phyloP scores from a whole-genome alignment of 2,113 vertebrate genomes.

The Epinephelus cyanopodus region DNA sequence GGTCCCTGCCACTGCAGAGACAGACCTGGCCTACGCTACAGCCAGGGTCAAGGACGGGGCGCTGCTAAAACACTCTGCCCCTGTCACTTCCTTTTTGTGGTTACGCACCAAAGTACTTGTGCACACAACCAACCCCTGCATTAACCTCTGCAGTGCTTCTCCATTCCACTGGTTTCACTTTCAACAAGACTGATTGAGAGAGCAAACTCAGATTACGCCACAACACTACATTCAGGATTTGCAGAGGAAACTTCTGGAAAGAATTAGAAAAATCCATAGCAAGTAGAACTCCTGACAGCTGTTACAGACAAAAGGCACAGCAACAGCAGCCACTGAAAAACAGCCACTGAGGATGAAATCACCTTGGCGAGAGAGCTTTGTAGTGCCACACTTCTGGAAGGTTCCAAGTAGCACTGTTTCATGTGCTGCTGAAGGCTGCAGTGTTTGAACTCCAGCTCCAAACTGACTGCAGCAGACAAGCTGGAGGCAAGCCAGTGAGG shows the following conservation, averaged over 20 bases:
- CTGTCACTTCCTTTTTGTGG: conserved; percentile 53
- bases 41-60: conserved; percentile 66
- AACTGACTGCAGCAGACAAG: conserved; percentile 78
- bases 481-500: conserved; percentile 76
- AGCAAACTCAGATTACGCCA: conserved; percentile 41
- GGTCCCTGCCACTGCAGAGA: conserved; percentile 75
- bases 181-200: conserved; percentile 31
- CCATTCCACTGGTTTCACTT: conserved; percentile 41
- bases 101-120: conserved; percentile 14
- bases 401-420: conserved; percentile 57
- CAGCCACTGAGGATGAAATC: conserved; percentile 43
- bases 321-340: conserved; percentile 10
- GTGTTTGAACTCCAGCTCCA: conserved; percentile 72
- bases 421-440: conserved; percentile 72
- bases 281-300: conserved; percentile 43
- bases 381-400: conserved; percentile 68
- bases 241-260: conserved; percentile 49
- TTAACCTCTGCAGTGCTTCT: conserved; percentile 40
- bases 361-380: conserved; percentile 28
- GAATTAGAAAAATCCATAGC: not conserved
- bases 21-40: conserved; percentile 37
- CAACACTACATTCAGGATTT: not conserved
- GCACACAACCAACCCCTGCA: conserved; percentile 29
- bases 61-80: conserved; percentile 25
- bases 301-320: conserved; percentile 6